Evolutionary conservation across 2,797 vertebrate species (phyloP), one percentile per base, ranked within the genome.

Genomic region (Erithacus rubecula): DNA sequence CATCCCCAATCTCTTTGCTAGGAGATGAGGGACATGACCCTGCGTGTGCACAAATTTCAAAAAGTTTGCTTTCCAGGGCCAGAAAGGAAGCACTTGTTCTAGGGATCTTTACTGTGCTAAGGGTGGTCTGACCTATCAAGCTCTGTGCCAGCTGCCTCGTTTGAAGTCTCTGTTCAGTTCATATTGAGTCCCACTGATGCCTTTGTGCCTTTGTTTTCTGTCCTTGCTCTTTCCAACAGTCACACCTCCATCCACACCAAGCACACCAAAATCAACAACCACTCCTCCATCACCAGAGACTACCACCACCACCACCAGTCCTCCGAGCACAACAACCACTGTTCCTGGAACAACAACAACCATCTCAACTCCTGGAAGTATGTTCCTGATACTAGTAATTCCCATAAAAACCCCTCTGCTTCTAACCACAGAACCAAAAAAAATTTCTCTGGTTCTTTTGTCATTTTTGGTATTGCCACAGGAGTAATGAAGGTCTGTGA

Each of bases 281-380:
- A 0, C 15, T 39, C 4, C 47, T 20, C 1, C 7, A 0, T 0
- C 9, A 1, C 10, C 22, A 2, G 34, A 32, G 44, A 60, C 29
- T 49, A 53, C 29, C 17, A 53, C 52, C 12, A 39, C 18, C 12
- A 41, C 19, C 59, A 62, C 19, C 59, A 62, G 37, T 27, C 37
- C 37, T 41, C 37, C 59, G 5, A 29, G 27, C 27, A 41, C 59
- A 39, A 21, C 59, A 29, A 21, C 9, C 59, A 15, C 53, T 55
- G 53, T 22, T 55, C 8, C 53, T 55, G 32, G 32, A n/a, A 22
- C 53, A n/a, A n/a, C 53, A 55, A 62, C 37, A 21, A 30, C 37
- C 27, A 15, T 22, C 37, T 62, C 37, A 62, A 22, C 60, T 41
- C 27, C 37, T 55, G 37, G 10, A 55, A 55, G 68, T 71, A 71